phyloP scores from a whole-genome alignment of 2,888 invertebrate genomes.

The Muscina levida region DNA sequence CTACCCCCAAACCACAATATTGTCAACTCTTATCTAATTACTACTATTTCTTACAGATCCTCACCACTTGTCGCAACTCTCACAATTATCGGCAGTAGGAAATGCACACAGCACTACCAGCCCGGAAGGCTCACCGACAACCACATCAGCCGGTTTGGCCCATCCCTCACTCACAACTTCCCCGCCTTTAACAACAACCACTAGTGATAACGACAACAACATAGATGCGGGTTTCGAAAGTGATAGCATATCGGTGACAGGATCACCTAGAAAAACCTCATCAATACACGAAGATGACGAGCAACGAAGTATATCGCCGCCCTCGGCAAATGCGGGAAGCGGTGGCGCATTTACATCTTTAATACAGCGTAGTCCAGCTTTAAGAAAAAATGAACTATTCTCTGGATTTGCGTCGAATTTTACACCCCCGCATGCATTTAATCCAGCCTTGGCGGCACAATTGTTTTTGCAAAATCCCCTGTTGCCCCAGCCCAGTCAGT shows the following conservation, averaged over 20 bases:
- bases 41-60: slow-evolving; percentile 46
- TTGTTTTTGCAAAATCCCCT: slow-evolving; percentile 88
- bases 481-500: slow-evolving; percentile 88
- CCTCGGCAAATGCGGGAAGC: slow-evolving; percentile 67
- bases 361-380: slow-evolving; percentile 76
- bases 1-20: too few relatives aligned
- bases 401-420: slow-evolving; percentile 80
- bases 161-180: slow-evolving; percentile 76
- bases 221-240: slow-evolving; percentile 80
- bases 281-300: slow-evolving; percentile 80
- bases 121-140: slow-evolving; percentile 83
- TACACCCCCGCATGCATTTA: slow-evolving; percentile 79
- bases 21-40: too few relatives aligned
- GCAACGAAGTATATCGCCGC: slow-evolving; percentile 75
- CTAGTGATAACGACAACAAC: slow-evolving; percentile 78
- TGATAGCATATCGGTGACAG: slow-evolving; percentile 80
- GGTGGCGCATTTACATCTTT: slow-evolving; percentile 79
- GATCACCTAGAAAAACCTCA: slow-evolving; percentile 80
- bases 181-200: slow-evolving; percentile 76
- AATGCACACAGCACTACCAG: slow-evolving; percentile 86
- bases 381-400: slow-evolving; percentile 73
- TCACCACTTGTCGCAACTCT: slow-evolving; percentile 72
- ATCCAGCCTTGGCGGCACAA: slow-evolving; percentile 85
- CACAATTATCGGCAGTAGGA: slow-evolving; percentile 76
- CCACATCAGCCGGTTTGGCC: slow-evolving; percentile 71